These are phyloP conservation scores for Ochlodes sylvanus DNA, from an alignment of 2,888 invertebrate genomes.

Conservation along the genomic window DNA sequence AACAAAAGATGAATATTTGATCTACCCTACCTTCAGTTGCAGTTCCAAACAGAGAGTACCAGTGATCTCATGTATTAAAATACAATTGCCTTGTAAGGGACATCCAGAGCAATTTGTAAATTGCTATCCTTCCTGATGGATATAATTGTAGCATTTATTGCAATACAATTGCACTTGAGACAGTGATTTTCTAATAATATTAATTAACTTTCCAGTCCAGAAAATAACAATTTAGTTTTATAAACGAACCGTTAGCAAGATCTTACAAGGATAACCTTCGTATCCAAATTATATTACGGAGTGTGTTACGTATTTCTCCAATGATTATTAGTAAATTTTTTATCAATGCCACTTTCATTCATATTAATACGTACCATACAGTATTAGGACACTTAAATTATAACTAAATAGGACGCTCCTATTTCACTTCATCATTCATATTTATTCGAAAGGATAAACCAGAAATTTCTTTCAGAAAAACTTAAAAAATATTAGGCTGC, in stretches of 20 bases:
- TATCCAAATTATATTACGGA: conserved; percentile 1
- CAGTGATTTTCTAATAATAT: background rate
- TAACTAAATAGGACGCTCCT: background rate
- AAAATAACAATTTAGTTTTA: background rate
- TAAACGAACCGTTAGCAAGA: background rate
- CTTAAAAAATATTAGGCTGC: background rate
- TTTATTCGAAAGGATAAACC: background rate
- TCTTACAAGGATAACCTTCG: background rate
- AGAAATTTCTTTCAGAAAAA: background rate
- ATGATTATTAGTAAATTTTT: conserved; percentile 34
- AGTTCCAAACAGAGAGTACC: no score
- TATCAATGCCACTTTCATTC: conserved; percentile 25
- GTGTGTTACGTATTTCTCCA: conserved; percentile 34
- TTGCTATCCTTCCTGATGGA: background rate
- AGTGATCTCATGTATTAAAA: no score
- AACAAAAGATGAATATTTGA: no score
- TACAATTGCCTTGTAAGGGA: no score
- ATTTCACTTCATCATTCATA: background rate
- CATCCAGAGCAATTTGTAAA: no score
- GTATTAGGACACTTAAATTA: background rate
- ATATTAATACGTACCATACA: background rate
- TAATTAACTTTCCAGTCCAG: no score
- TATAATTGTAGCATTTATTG: background rate
- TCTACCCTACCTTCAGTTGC: no score
- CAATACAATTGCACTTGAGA: background rate